Base-by-base conservation (phyloP, 2,888 invertebrate genomes). In the Drosophila mulleri region DNA sequence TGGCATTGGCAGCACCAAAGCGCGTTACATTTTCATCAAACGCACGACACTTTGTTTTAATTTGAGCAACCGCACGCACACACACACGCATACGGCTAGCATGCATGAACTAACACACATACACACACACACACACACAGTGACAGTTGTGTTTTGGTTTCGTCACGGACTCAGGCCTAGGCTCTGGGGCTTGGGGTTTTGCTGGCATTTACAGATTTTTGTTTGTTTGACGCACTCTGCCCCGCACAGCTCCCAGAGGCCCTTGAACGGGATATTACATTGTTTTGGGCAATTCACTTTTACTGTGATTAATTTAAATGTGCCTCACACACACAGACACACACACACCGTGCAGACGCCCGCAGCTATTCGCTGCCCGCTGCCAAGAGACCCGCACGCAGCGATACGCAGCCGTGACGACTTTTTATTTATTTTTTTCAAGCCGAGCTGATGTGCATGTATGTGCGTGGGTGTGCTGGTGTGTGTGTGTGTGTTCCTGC, bases 11-110 rank as follows among this genome's bases (percentile, higher is more conserved):
- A 68, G 65, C 78, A 70, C 67, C 77, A 73, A 81, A 83, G 87
- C 76, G 86, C 88, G 85, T 86, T 85, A 89, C 90, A 88, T 88
- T 86, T 86, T 89, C 86, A 89, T 86, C 88, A 86, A 89, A 86
- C 83, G 82, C 90, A 86, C 83, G 90, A 89, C 90, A 86, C 86
- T 86, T 89, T 86, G 90, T 86, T 86, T 86, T 89, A 86, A 86
- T 86, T 86, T 86, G 79, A 85, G 83, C 85, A 82, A 84, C 88
- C 84, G 69, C 84, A 79, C 89, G 72, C 88, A 75, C 76, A 69
- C 74, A 81, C 54, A 47, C 65, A 7, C 71, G 62, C 50, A 35
- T 44, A 64, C 50, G 53, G 75, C 63, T 58, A 14, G 58, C 73
- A 67, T 63, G 63, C 67, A 68, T 74, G 68, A 74, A 67, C 68